Percentiles rank a stretch among this genome's conserved stretches.
Evolutionary conservation across 2,797 vertebrate genomes (phyloP).

Genomic region (Clarias laeviceps): DNA sequence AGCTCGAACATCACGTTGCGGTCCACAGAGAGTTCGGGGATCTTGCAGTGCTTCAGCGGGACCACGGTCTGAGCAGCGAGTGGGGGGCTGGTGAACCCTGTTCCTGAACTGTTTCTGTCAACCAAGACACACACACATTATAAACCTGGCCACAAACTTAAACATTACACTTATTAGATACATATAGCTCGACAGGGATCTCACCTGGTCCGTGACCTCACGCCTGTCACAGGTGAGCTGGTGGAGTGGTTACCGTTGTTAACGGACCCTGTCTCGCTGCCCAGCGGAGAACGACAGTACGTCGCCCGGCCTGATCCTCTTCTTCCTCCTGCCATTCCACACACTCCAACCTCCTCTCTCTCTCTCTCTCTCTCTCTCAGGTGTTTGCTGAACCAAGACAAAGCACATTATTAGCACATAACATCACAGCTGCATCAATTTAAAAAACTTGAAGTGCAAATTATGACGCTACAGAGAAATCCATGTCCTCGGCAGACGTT

Average conservation of each 20-base stretch:
- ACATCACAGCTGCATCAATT: background rate
- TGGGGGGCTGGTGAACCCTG: conserved; percentile 92
- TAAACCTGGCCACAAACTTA: background rate
- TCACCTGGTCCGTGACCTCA: conserved; percentile 90
- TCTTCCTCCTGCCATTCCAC: conserved; percentile 91
- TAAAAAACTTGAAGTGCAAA: background rate
- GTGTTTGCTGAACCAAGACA: background rate
- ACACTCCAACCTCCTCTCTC: conserved; percentile 51
- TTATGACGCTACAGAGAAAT: background rate
- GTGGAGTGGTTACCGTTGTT: conserved; percentile 83
- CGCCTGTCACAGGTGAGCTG: conserved; percentile 88
- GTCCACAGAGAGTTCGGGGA: conserved; percentile 92
- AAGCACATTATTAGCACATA: background rate
- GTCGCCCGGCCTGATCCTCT: conserved; percentile 92
- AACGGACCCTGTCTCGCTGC: conserved; percentile 84
- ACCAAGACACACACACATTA: conserved; percentile 14
- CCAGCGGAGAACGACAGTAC: conserved; percentile 90
- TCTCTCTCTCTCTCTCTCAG: background rate
- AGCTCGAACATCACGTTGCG: conserved; percentile 91
- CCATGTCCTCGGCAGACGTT: background rate
- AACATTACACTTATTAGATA: background rate
- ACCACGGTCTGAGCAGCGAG: conserved; percentile 92
- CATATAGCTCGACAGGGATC: background rate
- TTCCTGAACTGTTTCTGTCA: conserved; percentile 88
- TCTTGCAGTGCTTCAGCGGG: conserved; percentile 94